Percentiles rank a stretch among this genome's conserved stretches.
phyloP scores from a whole-genome alignment of 2,888 invertebrate genomes.

The Epirrhoe alternata region DNA sequence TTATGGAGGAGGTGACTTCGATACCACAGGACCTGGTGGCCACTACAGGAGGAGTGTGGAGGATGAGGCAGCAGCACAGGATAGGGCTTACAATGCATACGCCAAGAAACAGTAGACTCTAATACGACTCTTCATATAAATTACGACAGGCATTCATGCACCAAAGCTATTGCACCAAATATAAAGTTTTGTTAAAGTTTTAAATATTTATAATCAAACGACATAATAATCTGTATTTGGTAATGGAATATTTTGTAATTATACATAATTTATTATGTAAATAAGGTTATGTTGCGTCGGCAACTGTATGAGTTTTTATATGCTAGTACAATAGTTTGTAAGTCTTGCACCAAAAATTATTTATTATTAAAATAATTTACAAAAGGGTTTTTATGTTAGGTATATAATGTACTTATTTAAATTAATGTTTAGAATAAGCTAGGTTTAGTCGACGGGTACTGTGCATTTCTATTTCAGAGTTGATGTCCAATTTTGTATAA shows the following conservation, averaged over 20 bases:
- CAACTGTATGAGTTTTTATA: conserved; percentile 24
- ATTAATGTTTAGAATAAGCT: conserved; percentile 44
- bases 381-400: conserved; percentile 13
- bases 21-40: conserved; percentile 84
- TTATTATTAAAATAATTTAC: conserved; percentile 31
- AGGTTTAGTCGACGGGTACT: conserved; percentile 81
- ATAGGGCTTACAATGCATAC: conserved; percentile 86
- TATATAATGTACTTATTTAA: conserved; percentile 33
- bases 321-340: conserved; percentile 50
- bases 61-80: conserved; percentile 86
- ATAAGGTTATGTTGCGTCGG: conserved; percentile 23
- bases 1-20: conserved; percentile 86
- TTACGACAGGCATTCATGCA: conserved; percentile 64
- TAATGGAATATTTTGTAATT: conserved; percentile 36
- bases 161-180: conserved; percentile 34
- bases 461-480: conserved; percentile 74
- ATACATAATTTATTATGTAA: conserved; percentile 24
- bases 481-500: conserved; percentile 82
- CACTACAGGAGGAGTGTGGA: conserved; percentile 86
- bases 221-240: conserved; percentile 47
- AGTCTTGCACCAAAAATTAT: conserved; percentile 66
- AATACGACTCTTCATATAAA: conserved; percentile 74
- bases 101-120: conserved; percentile 67
- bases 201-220: conserved; percentile 50
- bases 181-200: conserved; percentile 46